Evolutionary conservation across 2,113 vertebrate genomes (phyloP).

Genomic region (Mastomys natalensis): DNA sequence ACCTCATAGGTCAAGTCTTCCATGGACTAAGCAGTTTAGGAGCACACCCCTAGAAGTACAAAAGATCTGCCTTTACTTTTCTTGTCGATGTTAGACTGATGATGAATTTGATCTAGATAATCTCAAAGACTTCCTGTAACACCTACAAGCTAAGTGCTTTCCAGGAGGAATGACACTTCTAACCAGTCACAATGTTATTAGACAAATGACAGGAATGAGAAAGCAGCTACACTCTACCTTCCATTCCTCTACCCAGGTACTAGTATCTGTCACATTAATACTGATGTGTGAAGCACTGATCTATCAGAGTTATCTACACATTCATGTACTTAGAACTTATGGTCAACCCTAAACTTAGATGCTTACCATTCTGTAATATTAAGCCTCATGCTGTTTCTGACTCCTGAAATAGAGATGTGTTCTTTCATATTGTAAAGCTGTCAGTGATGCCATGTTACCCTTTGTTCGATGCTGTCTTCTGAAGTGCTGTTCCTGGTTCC

Average conservation of each 20-base stretch:
- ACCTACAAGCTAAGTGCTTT: not conserved
- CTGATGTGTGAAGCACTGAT: not conserved
- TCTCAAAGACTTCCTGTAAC: not conserved
- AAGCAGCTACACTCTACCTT: not conserved
- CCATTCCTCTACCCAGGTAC: not conserved
- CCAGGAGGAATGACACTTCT: not conserved
- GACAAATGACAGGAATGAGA: not conserved
- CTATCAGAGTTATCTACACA: not conserved
- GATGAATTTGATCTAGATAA: not conserved
- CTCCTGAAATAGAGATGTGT: not conserved
- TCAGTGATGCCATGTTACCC: not conserved
- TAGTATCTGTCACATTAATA: not conserved
- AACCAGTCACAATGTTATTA: not conserved
- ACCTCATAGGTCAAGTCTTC: not conserved
- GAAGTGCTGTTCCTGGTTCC: not conserved
- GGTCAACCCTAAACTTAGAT: not conserved
- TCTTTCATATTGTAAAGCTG: not conserved
- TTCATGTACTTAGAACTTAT: too few relatives aligned
- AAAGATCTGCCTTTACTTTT: not conserved
- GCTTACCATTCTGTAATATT: not conserved
- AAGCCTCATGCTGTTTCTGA: not conserved
- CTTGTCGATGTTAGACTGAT: not conserved
- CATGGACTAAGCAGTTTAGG: not conserved
- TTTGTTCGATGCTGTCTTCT: not conserved
- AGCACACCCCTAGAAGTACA: not conserved